Conservation (phyloP, 1,140 invertebrate species). For the Heterodera carotae region DNA sequence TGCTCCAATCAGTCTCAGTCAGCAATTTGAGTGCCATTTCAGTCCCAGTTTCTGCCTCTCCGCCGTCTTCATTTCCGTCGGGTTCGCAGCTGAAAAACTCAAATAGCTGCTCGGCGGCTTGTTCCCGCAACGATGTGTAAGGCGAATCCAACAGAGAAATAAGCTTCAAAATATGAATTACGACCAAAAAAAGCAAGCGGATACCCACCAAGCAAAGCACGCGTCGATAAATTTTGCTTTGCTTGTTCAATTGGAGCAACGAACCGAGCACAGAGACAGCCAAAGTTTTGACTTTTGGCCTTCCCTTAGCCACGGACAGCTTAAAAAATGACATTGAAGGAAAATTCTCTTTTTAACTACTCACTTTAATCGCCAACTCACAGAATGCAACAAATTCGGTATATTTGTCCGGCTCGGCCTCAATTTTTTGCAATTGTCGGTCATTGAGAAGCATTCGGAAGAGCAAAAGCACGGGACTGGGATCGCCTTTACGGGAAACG, state of each 20-base stretch:
- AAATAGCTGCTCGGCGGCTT: conserved; percentile 41
- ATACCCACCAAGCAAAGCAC: conserved; percentile 20
- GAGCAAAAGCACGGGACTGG: conserved; percentile 23
- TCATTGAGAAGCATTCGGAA: conserved; percentile 38
- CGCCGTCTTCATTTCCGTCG: conserved; percentile 14
- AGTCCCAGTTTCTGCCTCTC: neutral
- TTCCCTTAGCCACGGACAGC: conserved; percentile 31
- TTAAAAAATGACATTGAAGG: conserved; percentile 14
- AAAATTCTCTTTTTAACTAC: conserved; percentile 2
- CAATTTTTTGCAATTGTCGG: conserved; percentile 35
- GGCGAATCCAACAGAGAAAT: conserved; percentile 48
- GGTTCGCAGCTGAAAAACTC: conserved; percentile 31
- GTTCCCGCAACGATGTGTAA: conserved; percentile 37
- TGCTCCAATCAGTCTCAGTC: conserved; percentile 25
- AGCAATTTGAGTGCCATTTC: conserved; percentile 12
- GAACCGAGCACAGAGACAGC: conserved; percentile 35
- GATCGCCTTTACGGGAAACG: conserved; percentile 20
- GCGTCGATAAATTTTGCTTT: conserved; percentile 26
- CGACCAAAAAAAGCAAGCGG: neutral
- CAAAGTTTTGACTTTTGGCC: conserved; percentile 40
- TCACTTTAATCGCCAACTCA: conserved; percentile 43
- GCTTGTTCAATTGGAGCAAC: conserved; percentile 39
- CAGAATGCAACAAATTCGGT: conserved; percentile 30
- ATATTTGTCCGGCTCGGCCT: conserved; percentile 38
- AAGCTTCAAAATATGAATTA: conserved; percentile 27